Evolutionary conservation across 2,113 vertebrate species (phyloP).

Genomic region (Buteo buteo): DNA sequence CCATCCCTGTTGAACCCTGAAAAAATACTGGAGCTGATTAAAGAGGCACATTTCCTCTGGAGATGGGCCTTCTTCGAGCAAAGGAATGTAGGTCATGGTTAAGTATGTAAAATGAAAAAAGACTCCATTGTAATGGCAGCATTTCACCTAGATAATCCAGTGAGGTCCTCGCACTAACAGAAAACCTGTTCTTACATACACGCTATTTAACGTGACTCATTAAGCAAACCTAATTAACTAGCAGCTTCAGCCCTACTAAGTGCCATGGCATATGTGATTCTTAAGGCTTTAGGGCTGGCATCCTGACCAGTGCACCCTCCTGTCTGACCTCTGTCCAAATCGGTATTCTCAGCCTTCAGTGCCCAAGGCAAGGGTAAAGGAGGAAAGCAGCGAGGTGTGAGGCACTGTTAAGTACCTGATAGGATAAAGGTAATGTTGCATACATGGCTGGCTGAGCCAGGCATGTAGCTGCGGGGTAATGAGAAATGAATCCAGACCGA

Average conservation of each 20-base stretch:
- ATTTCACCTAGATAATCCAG: conserved; percentile 10
- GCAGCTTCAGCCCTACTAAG: neutral
- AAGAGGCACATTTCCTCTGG: neutral
- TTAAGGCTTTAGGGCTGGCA: neutral
- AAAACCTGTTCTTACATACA: neutral
- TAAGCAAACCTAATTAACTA: conserved; percentile 6
- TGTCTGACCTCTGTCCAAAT: neutral
- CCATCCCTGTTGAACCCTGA: neutral
- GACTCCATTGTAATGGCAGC: neutral
- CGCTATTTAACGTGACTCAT: neutral
- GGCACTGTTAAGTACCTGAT: neutral
- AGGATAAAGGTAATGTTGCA: neutral
- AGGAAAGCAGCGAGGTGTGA: neutral
- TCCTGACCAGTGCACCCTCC: neutral
- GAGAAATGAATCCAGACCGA: neutral
- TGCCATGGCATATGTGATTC: neutral
- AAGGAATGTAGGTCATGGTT: conserved; percentile 23
- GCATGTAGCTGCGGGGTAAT: rapidly evolving
- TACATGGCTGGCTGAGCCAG: neutral
- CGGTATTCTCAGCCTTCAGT: neutral
- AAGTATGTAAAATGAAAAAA: neutral
- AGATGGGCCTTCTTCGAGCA: neutral
- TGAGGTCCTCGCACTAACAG: neutral
- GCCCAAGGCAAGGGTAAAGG: neutral
- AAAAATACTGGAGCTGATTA: neutral